phyloP scores from a whole-genome alignment of 2,113 vertebrate species.

The Lagopus leucura region DNA sequence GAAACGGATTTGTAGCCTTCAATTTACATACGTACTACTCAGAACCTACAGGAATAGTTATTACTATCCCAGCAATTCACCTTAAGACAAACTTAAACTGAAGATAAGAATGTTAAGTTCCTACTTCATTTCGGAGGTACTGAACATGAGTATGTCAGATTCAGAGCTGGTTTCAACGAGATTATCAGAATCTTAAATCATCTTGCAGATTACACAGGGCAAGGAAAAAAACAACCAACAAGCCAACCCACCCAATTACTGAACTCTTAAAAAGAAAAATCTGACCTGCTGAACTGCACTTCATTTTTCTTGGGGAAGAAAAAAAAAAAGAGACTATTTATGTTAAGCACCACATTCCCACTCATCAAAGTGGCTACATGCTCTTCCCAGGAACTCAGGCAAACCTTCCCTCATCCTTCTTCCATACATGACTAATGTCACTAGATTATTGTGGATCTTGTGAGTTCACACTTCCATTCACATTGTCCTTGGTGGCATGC shows the following conservation, averaged over 20 bases:
- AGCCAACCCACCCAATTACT: background rate
- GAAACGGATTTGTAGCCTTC: background rate
- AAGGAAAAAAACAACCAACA: background rate
- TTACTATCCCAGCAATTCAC: background rate
- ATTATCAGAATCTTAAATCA: slow-evolving; percentile 9
- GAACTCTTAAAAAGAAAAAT: background rate
- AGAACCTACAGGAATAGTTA: background rate
- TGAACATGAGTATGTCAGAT: slow-evolving; percentile 48
- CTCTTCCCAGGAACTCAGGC: slow-evolving; percentile 36
- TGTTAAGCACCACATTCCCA: background rate
- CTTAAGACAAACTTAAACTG: slow-evolving; percentile 50
- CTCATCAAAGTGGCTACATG: background rate
- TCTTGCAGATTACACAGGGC: slow-evolving; percentile 36
- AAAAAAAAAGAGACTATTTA: background rate
- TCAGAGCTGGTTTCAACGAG: slow-evolving; percentile 53
- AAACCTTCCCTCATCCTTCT: slow-evolving; percentile 55
- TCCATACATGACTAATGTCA: slow-evolving; percentile 20
- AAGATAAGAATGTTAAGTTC: slow-evolving; percentile 23
- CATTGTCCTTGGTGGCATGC: background rate
- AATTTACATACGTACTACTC: background rate
- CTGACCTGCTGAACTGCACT: background rate
- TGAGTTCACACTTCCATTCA: slow-evolving; percentile 27
- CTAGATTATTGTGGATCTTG: slow-evolving; percentile 8
- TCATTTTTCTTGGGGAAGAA: background rate
- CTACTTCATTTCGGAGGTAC: slow-evolving; percentile 57